A percentile compares a stretch with the other conserved stretches of the same genome.
phyloP scores from a whole-genome alignment of 2,888 invertebrate genomes.

The Mesorhabditis belari region DNA sequence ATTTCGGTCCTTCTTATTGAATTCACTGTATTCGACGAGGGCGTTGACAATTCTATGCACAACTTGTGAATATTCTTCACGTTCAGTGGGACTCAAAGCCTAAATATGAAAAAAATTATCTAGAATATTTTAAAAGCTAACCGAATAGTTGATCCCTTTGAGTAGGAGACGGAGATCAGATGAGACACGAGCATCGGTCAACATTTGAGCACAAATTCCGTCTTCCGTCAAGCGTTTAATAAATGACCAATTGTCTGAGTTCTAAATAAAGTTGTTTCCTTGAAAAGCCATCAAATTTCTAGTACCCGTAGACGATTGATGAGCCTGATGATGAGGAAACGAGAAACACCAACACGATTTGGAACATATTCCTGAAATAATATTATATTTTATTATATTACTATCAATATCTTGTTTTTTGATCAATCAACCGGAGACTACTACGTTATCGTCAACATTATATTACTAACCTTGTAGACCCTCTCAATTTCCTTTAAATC shows the following conservation, averaged over 20 bases:
- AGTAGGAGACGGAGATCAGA: conserved; percentile 20
- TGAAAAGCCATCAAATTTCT: not conserved
- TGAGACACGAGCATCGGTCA: conserved; percentile 13
- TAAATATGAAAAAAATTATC: conserved; percentile 9
- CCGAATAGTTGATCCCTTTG: conserved; percentile 23
- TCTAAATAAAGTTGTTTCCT: conserved; percentile 4
- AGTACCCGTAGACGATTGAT: conserved; percentile 15
- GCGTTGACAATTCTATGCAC: conserved; percentile 25
- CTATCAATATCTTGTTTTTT: no score
- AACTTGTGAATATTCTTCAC: conserved; percentile 23
- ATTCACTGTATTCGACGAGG: conserved; percentile 35
- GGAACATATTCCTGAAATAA: conserved; percentile 28
- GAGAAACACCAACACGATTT: conserved; percentile 31
- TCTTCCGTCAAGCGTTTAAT: conserved; percentile 30
- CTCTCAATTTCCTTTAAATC: conserved; percentile 21
- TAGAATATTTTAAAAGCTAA: conserved; percentile 4
- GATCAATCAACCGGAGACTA: no score
- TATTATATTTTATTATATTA: not conserved
- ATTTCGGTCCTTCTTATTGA: conserved; percentile 30
- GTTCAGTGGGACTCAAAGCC: conserved; percentile 17
- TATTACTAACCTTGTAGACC: conserved; percentile 17
- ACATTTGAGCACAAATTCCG: conserved; percentile 23
- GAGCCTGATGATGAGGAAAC: conserved; percentile 14
- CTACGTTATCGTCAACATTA: no score
- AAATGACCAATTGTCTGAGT: conserved; percentile 16